These are phyloP conservation scores for Anthophora plumipes DNA, from an alignment of 2,888 invertebrate genomes.

Conservation along the genomic window DNA sequence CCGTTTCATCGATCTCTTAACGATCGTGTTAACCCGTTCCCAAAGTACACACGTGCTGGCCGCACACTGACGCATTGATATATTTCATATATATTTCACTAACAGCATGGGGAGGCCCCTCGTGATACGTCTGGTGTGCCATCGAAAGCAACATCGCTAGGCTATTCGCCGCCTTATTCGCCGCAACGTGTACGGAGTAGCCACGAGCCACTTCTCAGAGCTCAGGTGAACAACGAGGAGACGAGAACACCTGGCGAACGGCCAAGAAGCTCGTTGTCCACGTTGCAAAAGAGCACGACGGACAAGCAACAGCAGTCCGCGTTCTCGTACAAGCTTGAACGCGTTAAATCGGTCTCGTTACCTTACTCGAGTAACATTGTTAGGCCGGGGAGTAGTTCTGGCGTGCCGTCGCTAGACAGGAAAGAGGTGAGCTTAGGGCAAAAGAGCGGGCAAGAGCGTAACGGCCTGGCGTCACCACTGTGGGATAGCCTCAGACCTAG, in stretches of 20 bases:
- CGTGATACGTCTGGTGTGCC: slow-evolving; percentile 75
- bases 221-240: slow-evolving; percentile 72
- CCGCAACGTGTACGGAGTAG: slow-evolving; percentile 73
- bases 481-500: slow-evolving; percentile 81
- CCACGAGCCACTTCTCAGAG: slow-evolving; percentile 70
- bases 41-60: neutral
- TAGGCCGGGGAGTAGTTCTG: slow-evolving; percentile 68
- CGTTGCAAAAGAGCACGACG: slow-evolving; percentile 72
- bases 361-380: slow-evolving; percentile 76
- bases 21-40: slow-evolving; percentile 43
- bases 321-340: slow-evolving; percentile 78
- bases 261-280: slow-evolving; percentile 65
- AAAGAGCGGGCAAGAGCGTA: slow-evolving; percentile 73
- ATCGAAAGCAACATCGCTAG: slow-evolving; percentile 75
- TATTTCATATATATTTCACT: slow-evolving; percentile 85
- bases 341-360: slow-evolving; percentile 78
- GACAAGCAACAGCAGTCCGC: slow-evolving; percentile 65
- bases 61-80: slow-evolving; percentile 69
- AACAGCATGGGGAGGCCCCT: slow-evolving; percentile 87
- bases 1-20: slow-evolving; percentile 40
- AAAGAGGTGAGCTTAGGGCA: slow-evolving; percentile 70
- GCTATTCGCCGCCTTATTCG: slow-evolving; percentile 75
- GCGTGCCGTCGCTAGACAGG: slow-evolving; percentile 70
- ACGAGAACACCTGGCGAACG: slow-evolving; percentile 68
- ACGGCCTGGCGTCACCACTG: slow-evolving; percentile 75